phyloP scores from a whole-genome alignment of 2,113 vertebrate genomes.

The Corythaeola cristata region DNA sequence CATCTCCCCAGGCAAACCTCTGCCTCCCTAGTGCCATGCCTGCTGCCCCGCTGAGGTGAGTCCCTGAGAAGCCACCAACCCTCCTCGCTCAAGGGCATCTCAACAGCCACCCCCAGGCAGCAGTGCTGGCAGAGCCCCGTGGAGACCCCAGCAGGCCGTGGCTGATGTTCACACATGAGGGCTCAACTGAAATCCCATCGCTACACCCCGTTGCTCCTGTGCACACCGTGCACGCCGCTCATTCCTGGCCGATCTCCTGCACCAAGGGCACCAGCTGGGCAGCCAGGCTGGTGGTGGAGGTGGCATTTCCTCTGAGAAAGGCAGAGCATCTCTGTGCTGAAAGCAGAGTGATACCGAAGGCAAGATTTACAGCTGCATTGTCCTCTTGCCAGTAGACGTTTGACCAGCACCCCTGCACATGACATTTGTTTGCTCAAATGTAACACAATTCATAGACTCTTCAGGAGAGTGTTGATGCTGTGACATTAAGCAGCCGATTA shows the following conservation, averaged over 20 bases:
- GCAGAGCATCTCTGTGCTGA: not conserved
- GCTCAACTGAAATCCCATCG: not conserved
- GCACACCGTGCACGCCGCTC: too few species aligned
- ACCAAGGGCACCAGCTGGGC: fast-evolving
- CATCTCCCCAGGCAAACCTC: not conserved
- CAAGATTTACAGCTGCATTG: not conserved
- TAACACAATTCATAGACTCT: conserved; percentile 62
- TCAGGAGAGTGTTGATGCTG: conserved; percentile 50
- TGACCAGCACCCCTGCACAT: conserved; percentile 56
- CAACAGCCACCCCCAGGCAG: not conserved
- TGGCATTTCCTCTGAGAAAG: not conserved
- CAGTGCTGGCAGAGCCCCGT: fast-evolving
- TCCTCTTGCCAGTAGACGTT: conserved; percentile 61
- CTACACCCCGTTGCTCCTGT: too few species aligned
- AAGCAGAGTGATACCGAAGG: not conserved
- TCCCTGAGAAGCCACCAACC: not conserved
- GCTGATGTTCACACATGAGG: fast-evolving
- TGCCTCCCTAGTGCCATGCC: not conserved
- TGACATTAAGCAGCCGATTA: conserved; percentile 74
- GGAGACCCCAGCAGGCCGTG: not conserved
- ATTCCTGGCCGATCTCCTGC: not conserved
- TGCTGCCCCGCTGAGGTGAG: not conserved
- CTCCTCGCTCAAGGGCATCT: fast-evolving
- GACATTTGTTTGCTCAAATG: conserved; percentile 75
- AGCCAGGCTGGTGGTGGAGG: fast-evolving